phyloP scores from a whole-genome alignment of 2,113 vertebrate species.

The Hyla sarda region DNA sequence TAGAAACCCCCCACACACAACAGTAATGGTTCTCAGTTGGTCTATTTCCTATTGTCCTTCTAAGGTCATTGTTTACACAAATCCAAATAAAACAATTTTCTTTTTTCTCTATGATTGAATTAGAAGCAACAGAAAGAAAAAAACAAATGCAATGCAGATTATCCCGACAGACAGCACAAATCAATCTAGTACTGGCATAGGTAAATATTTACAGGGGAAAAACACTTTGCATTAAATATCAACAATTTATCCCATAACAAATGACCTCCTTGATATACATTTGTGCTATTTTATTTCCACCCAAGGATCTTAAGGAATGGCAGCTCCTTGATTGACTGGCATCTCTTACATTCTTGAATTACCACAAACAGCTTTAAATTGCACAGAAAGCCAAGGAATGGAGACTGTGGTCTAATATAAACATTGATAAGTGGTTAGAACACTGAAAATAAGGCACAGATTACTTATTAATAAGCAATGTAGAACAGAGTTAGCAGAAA shows the following conservation, averaged over 20 bases:
- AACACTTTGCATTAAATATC: not conserved
- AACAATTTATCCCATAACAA: not conserved
- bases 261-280: not conserved
- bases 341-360: not conserved
- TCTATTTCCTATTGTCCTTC: not conserved
- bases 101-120: not conserved
- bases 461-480: slow-evolving; percentile 36
- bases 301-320: not conserved
- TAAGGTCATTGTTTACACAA: not conserved
- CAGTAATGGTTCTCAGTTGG: too few relatives aligned
- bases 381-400: not conserved
- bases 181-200: not conserved
- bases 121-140: not conserved
- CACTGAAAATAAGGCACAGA: not conserved
- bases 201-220: not conserved
- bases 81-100: not conserved
- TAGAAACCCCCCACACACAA: too few relatives aligned
- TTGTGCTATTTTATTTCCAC: not conserved
- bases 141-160: not conserved
- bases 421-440: not conserved
- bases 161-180: not conserved
- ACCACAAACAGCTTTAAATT: not conserved
- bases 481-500: not conserved
- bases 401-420: not conserved
- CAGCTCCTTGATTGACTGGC: not conserved